Percentiles rank a stretch among this genome's conserved stretches.
phyloP scores from a whole-genome alignment of 2,888 invertebrate genomes.

The Amphimallon solstitiale region DNA sequence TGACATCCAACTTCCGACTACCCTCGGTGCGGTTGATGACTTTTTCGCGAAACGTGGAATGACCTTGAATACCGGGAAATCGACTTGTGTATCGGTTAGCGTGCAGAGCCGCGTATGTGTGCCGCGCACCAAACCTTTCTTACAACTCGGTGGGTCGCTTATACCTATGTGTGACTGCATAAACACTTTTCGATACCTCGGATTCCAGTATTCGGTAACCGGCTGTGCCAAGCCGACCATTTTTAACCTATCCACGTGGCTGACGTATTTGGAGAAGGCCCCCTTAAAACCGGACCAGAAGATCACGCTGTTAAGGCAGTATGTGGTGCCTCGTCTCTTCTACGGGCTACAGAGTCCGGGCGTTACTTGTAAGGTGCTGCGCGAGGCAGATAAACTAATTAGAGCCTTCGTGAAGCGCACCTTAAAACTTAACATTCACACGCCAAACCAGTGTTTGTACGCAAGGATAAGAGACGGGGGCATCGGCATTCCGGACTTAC shows the following conservation, averaged over 20 bases:
- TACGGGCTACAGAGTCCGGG: too few species aligned
- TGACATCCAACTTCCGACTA: slow-evolving; percentile 49
- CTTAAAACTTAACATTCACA: slow-evolving; percentile 51
- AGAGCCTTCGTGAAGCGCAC: slow-evolving; percentile 49
- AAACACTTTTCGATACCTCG: slow-evolving; percentile 35
- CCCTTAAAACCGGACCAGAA: slow-evolving; percentile 61
- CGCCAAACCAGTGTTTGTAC: slow-evolving; percentile 39
- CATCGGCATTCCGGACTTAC: slow-evolving; percentile 48
- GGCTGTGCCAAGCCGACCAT: slow-evolving; percentile 42
- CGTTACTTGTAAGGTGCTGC: too few species aligned
- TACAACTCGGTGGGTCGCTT: background rate
- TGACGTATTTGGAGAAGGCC: slow-evolving; percentile 50
- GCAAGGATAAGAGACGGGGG: slow-evolving; percentile 47
- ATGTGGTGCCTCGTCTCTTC: slow-evolving; percentile 54
- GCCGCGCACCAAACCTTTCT: slow-evolving; percentile 13
- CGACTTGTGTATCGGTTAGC: too few species aligned
- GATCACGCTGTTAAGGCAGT: slow-evolving; percentile 50
- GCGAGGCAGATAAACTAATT: slow-evolving; percentile 52
- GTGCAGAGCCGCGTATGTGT: slow-evolving; percentile 28
- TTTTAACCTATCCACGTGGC: slow-evolving; percentile 38
- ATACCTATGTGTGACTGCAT: background rate
- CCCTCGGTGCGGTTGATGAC: slow-evolving; percentile 40
- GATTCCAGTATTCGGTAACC: slow-evolving; percentile 41
- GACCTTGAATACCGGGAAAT: too few species aligned
- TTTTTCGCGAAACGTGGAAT: slow-evolving; percentile 46